A percentile compares a stretch with the other conserved stretches of the same genome.
phyloP scores from a whole-genome alignment of 1,140 invertebrate genomes.

The Tetraneura akinire region DNA sequence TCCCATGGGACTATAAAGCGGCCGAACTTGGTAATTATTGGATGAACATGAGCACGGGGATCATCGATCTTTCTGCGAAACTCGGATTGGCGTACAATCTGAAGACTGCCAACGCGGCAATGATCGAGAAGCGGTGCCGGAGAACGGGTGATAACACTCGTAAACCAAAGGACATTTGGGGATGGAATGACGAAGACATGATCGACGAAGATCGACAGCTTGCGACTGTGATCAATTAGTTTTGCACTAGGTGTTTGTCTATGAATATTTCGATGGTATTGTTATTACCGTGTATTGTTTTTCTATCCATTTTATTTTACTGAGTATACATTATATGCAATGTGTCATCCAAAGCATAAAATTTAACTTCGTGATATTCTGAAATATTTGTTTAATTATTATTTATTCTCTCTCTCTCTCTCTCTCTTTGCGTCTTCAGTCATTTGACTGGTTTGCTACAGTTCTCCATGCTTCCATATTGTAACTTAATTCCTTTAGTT shows the following conservation, averaged over 20 bases:
- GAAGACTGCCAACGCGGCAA: slow-evolving; percentile 63
- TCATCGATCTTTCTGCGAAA: slow-evolving; percentile 63
- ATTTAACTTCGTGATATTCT: too few species aligned
- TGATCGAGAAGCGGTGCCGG: slow-evolving; percentile 62
- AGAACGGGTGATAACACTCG: slow-evolving; percentile 68
- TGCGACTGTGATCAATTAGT: slow-evolving; percentile 57
- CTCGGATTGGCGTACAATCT: slow-evolving; percentile 69
- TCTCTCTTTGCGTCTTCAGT: too few species aligned
- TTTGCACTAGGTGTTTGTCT: neutral
- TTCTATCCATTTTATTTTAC: too few species aligned
- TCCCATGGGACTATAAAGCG: slow-evolving; percentile 80
- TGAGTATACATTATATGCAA: too few species aligned
- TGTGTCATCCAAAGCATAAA: too few species aligned
- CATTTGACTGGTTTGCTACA: too few species aligned
- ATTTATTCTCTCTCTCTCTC: too few species aligned
- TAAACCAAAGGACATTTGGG: slow-evolving; percentile 63
- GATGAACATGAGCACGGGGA: slow-evolving; percentile 61
- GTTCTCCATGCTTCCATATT: too few species aligned
- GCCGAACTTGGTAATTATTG: slow-evolving; percentile 65
- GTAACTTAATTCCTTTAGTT: too few species aligned
- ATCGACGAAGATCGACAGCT: slow-evolving; percentile 67
- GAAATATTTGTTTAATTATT: too few species aligned
- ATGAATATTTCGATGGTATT: too few species aligned
- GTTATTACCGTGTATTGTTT: too few species aligned
- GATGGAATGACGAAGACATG: slow-evolving; percentile 74